Evolutionary conservation across 2,113 vertebrate genomes (phyloP), one percentile per base, ranked within the genome.

Genomic region (Boleophthalmus pectinirostris): DNA sequence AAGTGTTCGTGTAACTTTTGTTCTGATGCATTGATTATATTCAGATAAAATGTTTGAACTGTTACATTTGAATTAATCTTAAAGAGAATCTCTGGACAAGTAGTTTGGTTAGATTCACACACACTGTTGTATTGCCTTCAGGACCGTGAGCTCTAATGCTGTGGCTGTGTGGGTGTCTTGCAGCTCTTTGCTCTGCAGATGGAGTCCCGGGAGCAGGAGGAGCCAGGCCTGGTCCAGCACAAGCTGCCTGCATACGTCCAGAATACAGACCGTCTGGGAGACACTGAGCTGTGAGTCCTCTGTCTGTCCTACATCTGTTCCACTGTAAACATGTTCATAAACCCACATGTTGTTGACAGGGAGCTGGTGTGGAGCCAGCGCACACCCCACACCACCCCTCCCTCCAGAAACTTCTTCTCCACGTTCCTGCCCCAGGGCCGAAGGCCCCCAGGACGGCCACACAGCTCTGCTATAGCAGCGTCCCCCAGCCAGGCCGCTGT

Each of bases 251-350:
- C 93, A 0, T 99, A 99, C 0, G 96, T 99, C 73, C 95, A 96
- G 89, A 96, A 94, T 85, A 98, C 98, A 96, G 98, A 99, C 92
- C 96, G 96, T 3, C 94, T 99, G 2, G 98, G 96, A 77, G 97
- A 99, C 90, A 97, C 96, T 5, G 97, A 99, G 90, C 94, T 98
- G 98, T 98, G 93, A 98, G 90, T 79, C 66, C 69, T 74, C 65
- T 82, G 3, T 21, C 5, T 23, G n/a, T 56, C n/a, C 18, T 43
- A 43, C 1, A 1, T 43, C 38, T 43, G 38, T 51, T 51, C 49
- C 49, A 51, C 15, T 15, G 49, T 51, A 18, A 51, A 15, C 14
- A 51, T 16, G 49, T 8, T 43, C 8, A 43, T 43, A 53, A 6
- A 7, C 16, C 5, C 15, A 51, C 51, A 21, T 21, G 51, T 1